These are phyloP conservation scores for Anodontia alba DNA, from an alignment of 2,888 invertebrate species.

Conservation along the genomic window DNA sequence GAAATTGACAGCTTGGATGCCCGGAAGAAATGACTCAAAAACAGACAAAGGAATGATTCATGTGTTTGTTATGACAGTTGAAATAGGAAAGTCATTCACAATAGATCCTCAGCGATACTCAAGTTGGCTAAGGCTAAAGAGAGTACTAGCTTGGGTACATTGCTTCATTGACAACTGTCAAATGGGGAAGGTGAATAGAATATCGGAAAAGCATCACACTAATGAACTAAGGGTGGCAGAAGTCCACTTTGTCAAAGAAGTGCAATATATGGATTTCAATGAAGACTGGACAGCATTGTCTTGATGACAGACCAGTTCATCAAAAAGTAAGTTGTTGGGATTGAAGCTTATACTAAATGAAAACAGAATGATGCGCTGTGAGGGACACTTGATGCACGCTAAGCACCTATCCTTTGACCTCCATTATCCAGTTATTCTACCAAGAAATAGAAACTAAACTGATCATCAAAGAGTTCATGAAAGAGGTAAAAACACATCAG, in stretches of 20 bases:
- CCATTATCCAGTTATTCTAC: no score
- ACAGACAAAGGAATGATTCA: not conserved
- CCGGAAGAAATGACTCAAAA: not conserved
- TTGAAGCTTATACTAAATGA: slow-evolving; percentile 4
- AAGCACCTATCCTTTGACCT: no score
- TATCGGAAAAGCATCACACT: not conserved
- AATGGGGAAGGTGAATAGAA: not conserved
- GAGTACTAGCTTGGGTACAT: slow-evolving; percentile 1
- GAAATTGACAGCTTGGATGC: not conserved
- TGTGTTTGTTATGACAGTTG: not conserved
- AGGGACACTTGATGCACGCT: no score
- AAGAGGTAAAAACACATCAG: no score
- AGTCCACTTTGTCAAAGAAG: slow-evolving; percentile 22
- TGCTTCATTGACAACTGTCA: slow-evolving; percentile 12
- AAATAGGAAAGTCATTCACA: not conserved
- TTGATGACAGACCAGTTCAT: not conserved
- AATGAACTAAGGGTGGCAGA: not conserved
- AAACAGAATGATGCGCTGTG: slow-evolving; percentile 6
- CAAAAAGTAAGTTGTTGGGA: slow-evolving; percentile 23
- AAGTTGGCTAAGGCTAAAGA: slow-evolving; percentile 1
- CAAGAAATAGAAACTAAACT: no score
- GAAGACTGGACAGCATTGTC: slow-evolving; percentile 17
- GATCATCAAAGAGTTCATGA: no score
- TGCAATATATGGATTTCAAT: slow-evolving; percentile 1
- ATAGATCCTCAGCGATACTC: slow-evolving; percentile 6